Conservation (phyloP, 2,113 vertebrate species). For the Phrynosoma platyrhinos region DNA sequence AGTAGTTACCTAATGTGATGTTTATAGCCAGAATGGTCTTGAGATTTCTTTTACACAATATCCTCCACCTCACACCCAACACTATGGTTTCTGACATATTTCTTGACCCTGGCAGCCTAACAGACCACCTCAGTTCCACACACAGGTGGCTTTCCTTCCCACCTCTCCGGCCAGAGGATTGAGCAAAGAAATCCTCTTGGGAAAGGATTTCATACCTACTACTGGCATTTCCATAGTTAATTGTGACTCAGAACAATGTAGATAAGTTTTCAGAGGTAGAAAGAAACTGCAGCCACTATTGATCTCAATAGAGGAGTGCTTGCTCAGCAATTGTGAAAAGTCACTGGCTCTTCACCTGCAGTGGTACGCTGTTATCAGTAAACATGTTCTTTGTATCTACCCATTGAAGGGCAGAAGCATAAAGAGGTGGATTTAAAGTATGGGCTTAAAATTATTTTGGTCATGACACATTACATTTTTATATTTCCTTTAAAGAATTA, state of each 20-base stretch:
- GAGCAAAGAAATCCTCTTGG: constrained; percentile 3
- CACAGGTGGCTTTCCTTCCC: background rate
- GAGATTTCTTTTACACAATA: background rate
- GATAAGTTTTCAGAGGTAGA: constrained; percentile 19
- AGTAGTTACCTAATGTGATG: background rate
- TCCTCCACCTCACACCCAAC: background rate
- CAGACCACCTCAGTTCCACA: background rate
- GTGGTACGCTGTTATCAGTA: background rate
- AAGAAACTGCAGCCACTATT: background rate
- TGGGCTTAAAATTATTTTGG: background rate
- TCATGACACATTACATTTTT: background rate
- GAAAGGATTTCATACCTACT: background rate
- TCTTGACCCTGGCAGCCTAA: background rate
- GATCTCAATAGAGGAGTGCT: background rate
- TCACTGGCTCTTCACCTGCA: background rate
- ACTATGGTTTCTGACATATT: background rate
- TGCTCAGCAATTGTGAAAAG: background rate
- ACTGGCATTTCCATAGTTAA: background rate
- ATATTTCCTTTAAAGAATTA: background rate
- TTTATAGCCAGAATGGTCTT: background rate
- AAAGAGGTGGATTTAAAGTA: background rate
- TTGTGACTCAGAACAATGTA: background rate
- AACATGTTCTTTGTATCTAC: background rate
- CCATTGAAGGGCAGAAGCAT: background rate
- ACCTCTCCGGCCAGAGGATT: background rate